phyloP scores from a whole-genome alignment of 2,797 vertebrate genomes.

The Dicrostonyx torquatus region DNA sequence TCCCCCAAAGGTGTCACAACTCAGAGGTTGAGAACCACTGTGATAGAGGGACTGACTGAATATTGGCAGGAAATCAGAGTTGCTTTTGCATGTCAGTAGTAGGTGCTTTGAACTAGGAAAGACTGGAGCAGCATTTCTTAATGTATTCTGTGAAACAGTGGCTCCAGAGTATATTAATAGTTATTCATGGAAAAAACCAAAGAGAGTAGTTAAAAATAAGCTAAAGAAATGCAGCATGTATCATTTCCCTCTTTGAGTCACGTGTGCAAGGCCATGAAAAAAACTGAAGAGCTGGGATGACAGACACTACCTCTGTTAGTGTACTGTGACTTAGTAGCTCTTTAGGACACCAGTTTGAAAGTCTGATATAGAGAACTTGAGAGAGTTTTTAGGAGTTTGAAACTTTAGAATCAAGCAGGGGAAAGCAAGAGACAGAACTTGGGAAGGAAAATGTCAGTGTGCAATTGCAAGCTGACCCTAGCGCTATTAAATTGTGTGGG shows the following conservation, averaged over 20 bases:
- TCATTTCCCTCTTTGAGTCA: conserved; percentile 44
- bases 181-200: neutral
- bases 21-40: neutral
- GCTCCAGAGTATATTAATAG: conserved; percentile 69
- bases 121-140: conserved; percentile 35
- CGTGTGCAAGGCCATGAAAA: conserved; percentile 42
- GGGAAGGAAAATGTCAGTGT: conserved; percentile 13
- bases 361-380: conserved; percentile 35
- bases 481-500: neutral
- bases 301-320: conserved; percentile 10
- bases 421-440: conserved; percentile 43
- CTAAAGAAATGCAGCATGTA: conserved; percentile 61
- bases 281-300: conserved; percentile 12
- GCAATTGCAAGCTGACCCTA: neutral
- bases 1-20: no score
- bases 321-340: neutral
- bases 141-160: conserved; percentile 65
- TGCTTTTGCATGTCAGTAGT: neutral
- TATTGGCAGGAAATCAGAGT: conserved; percentile 1
- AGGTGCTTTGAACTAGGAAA: conserved; percentile 43
- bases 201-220: conserved; percentile 67
- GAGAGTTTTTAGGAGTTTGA: conserved; percentile 17
- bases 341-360: neutral
- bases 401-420: conserved; percentile 20
- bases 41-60: neutral